Base-by-base conservation (phyloP, 1,140 invertebrate genomes). In the Asbolus verrucosus region DNA sequence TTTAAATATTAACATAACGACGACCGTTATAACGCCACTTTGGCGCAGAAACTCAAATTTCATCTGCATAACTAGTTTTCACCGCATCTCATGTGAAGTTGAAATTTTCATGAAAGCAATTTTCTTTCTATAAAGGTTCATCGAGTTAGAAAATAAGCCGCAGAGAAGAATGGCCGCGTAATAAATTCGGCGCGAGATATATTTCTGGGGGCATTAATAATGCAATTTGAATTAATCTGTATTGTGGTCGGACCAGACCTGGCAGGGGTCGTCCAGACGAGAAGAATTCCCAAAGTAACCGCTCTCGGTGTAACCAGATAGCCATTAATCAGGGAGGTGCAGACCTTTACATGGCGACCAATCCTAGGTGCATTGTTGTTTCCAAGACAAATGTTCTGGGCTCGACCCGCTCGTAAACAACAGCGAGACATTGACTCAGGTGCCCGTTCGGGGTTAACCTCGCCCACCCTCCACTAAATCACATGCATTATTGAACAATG, bases 401-500 rank as follows among this genome's bases (percentile, higher is more conserved):
- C 54, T 41, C 67, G 65, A 73, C 72, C 72, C 72, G 71, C 60
- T 66, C 73, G 39, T 71, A 70, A 73, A 73, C 50, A 69, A 66
- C 62, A 19, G 33, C 59, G n/a, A 73, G 72, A 71, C 73, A 72
- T 31, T 70, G 65, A 71, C 75, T 75, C 74, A 77, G 76, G 76
- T 77, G 76, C 67, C n/a, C 50, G 46, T 60, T 39, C 60, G 65
- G 68, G 46, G 63, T 27, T 66, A 72, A 43, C 50, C 70, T 54
- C 69, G 70, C 74, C 76, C 68, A 73, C 73, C 69, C 65, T 67
- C 54, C 46, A 72, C 71, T 76, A 76, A 76, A 76, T 76, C 76
- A 77, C 76, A 65, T 77, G 76, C 71, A 76, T 77, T 76, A 77
- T 77, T 73, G 73, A 77, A 76, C 75, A 75, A 73, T 75, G 69